Evolutionary conservation across 2,888 invertebrate species (phyloP).

Genomic region (Melipona beecheii): DNA sequence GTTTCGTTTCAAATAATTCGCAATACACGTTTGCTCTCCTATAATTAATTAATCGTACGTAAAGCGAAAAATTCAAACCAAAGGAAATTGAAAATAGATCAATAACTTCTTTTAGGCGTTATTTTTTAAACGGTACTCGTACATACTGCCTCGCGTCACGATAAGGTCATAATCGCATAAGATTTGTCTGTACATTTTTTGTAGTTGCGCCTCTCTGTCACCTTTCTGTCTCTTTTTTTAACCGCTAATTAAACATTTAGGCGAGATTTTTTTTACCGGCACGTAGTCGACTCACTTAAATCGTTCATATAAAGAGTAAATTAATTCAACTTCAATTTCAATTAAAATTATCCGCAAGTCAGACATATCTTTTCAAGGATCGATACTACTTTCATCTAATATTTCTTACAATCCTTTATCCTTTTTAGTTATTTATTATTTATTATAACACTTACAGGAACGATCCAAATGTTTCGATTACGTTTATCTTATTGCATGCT

Average conservation of each 20-base stretch:
- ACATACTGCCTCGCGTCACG: not conserved
- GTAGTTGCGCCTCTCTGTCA: not conserved
- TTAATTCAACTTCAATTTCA: not conserved
- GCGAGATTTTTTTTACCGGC: not conserved
- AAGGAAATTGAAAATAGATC: not conserved
- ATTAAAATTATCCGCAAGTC: not conserved
- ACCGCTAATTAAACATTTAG: slow-evolving; percentile 20
- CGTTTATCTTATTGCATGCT: not conserved
- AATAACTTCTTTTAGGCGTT: not conserved
- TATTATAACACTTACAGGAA: not conserved
- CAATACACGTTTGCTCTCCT: not conserved
- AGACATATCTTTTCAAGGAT: not conserved
- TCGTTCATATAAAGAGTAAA: not conserved
- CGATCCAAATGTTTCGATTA: slow-evolving; percentile 14
- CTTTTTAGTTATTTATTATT: no score
- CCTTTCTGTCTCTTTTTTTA: not conserved
- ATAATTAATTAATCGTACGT: not conserved
- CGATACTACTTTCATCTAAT: not conserved
- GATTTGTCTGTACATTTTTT: slow-evolving; percentile 16
- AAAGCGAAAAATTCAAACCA: not conserved
- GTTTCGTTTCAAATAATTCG: not conserved
- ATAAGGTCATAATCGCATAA: slow-evolving; percentile 1
- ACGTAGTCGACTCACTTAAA: slow-evolving; percentile 2
- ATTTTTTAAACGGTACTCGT: slow-evolving; percentile 1
- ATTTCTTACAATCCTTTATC: not conserved